These are phyloP conservation scores for Lepisosteus osseus DNA, from an alignment of 2,113 vertebrate species.

Conservation along the genomic window DNA sequence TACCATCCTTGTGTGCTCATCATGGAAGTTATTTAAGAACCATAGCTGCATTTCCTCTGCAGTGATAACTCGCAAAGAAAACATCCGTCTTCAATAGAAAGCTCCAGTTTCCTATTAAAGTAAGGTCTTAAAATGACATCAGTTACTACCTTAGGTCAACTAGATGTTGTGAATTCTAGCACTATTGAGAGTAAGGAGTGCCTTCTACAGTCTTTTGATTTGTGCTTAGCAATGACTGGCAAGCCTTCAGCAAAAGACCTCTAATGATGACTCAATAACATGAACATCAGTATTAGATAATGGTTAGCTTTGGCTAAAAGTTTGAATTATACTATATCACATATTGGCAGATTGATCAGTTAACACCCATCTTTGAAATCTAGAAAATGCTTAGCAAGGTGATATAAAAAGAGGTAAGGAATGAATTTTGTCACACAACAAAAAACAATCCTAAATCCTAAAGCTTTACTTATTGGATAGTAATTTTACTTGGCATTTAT, in stretches of 20 bases:
- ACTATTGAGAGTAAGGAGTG: neutral
- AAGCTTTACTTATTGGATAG: no score
- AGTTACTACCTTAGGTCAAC: neutral
- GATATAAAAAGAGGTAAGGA: no score
- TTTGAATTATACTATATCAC: neutral
- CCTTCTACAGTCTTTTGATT: neutral
- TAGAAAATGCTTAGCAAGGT: no score
- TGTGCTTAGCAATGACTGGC: neutral
- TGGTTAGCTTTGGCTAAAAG: neutral
- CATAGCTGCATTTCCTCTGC: neutral
- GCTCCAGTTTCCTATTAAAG: neutral
- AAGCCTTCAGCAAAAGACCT: neutral
- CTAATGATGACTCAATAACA: neutral
- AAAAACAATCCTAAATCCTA: no score
- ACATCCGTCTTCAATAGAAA: neutral
- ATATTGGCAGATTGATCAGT: neutral
- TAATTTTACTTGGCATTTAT: no score
- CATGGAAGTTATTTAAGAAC: neutral
- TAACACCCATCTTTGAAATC: no score
- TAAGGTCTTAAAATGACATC: neutral
- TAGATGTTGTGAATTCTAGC: no score
- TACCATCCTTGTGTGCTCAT: neutral
- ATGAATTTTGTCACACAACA: no score
- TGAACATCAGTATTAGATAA: neutral
- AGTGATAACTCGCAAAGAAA: neutral